A percentile compares a stretch with the other conserved stretches of the same genome.
Conservation (phyloP, 2,888 invertebrate genomes). For the Brachyopa scutellaris region DNA sequence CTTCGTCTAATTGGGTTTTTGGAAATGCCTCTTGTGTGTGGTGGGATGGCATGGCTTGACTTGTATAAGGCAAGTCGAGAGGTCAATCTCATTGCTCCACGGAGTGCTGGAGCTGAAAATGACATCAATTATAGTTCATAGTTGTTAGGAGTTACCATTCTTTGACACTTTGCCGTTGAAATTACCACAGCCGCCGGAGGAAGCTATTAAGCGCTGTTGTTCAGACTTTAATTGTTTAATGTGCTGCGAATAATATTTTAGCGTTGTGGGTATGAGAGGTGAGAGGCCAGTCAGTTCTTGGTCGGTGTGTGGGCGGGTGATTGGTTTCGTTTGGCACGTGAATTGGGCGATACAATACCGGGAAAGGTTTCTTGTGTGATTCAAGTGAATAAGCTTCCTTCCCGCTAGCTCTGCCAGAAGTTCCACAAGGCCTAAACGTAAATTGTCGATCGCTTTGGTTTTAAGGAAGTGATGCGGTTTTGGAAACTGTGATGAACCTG, state of each 20-base stretch:
- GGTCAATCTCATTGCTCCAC: constrained; percentile 40
- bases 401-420: too few species aligned
- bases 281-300: too few species aligned
- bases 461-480: too few species aligned
- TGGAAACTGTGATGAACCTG: too few species aligned
- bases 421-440: too few species aligned
- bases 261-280: background rate
- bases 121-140: constrained; percentile 50
- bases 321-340: background rate
- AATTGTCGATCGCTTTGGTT: too few species aligned
- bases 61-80: too few species aligned
- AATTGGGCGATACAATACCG: background rate
- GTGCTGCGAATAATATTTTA: constrained; percentile 2
- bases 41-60: background rate
- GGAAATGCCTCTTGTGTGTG: constrained; percentile 16
- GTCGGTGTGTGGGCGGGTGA: constrained; percentile 21
- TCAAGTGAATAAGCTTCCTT: too few species aligned
- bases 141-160: constrained; percentile 17
- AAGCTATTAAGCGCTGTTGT: constrained; percentile 45
- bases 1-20: constrained; percentile 5
- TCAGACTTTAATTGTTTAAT: constrained; percentile 20
- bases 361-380: too few species aligned
- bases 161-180: constrained; percentile 64
- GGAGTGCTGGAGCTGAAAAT: constrained; percentile 62
- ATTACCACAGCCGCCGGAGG: constrained; percentile 35